Evolutionary conservation across 1,140 invertebrate genomes (phyloP), one percentile per base, ranked within the genome.

Genomic region (Drosophila albomicans): DNA sequence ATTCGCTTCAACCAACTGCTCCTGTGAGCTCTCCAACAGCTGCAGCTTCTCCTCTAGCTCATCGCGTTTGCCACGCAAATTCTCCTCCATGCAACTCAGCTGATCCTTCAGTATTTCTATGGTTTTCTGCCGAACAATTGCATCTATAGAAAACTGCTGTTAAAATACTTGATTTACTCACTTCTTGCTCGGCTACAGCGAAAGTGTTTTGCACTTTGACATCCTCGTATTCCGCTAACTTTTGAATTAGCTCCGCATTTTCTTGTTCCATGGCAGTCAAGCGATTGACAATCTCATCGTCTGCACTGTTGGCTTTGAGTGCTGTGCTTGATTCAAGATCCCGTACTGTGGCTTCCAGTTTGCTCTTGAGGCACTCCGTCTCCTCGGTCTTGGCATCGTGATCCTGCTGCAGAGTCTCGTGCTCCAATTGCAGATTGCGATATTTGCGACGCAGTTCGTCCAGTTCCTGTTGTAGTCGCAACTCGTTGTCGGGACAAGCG

Each of bases 31-130:
- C 63, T 92, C 91, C 28, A 92, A 28, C 13, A 91, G 35, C 48
- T 84, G 80, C 7, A 80, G 6, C 54, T 91, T 92, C 64, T 92
- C 92, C 62, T 92, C 89, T 28, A 92, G 52, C 13, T 92, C 91
- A 25, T 81, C 73, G 0, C 82, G 86, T 30, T 92, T 92, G 13
- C 75, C 76, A 11, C 62, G 71, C 3, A 92, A 56, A 67, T 92
- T 92, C 64, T 92, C 82, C 56, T 92, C 82, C 56, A 92, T 38
- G 57, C 91, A 92, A 16, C 69, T 78, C 1, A 92, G 70, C 52
- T 90, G 80, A 64, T 92, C 92, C 6, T 74, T 77, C 1, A 92
- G 48, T 10, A 91, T 85, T 45, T 88, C 92, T 2, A 92, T 86
- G 11, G 68, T 84, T 78, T 78, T 91, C 91, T 92, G 45, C 0